Evolutionary conservation across 2,113 vertebrate species (phyloP), one percentile per base, ranked within the genome.

Genomic region (Oncorhynchus gorbuscha): DNA sequence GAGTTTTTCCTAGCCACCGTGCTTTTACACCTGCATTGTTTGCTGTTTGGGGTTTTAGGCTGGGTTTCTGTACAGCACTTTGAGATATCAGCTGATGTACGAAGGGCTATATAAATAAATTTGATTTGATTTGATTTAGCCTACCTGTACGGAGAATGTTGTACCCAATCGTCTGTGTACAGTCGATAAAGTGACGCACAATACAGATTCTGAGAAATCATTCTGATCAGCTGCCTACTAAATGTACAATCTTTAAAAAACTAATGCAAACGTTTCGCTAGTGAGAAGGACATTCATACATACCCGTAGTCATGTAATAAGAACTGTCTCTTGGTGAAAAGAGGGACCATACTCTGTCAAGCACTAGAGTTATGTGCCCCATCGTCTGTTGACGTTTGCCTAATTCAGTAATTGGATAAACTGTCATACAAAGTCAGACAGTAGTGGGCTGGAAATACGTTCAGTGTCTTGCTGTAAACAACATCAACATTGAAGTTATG

Each of bases 401-500:
- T 67, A 69, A 69, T 20, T 20, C 16, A 9, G 14, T 35, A 69
- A 69, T 20, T 20, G 28, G 66, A 69, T 69, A 39, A 69, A 35
- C 66, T 68, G 66, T 68, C 18, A 39, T 8, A 20, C 13, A 32
- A 69, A 6, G 13, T 30, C 16, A 18, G 32, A 39, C 18, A 30
- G 22, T 18, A 55, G 51, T 20, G 14, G 16, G 30, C 30, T 18
- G 51, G 51, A 69, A 65, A 75, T 26, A 35, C 32, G 20, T 45
- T 74, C 72, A 71, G 65, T 70, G 32, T 55, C 49, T 71, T 66
- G 49, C 18, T 62, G 72, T 62, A 72, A 32, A 58, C 39, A 64
- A 70, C 32, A 20, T 75, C 13, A 39, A 71, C 5, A 55, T 48
- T 18, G 12, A 48, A 32, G 64, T 79, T 84, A 66, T 73, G 65